A percentile compares a stretch with the other conserved stretches of the same genome.
Evolutionary conservation across 2,113 vertebrate species (phyloP).

Genomic region (Colaptes auratus): DNA sequence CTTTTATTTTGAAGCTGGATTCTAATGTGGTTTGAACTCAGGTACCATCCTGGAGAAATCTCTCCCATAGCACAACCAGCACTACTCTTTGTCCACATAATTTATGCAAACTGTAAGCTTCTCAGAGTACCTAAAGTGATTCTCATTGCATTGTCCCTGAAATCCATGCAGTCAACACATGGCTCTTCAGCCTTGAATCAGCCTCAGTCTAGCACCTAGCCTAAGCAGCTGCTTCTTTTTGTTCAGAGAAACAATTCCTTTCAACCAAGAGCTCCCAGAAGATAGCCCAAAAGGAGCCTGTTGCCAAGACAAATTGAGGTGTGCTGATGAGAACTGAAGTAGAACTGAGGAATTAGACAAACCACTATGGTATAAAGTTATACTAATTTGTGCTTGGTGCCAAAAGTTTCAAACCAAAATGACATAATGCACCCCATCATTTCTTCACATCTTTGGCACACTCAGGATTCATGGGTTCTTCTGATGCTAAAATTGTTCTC

Average conservation of each 20-base stretch:
- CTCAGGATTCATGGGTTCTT: background rate
- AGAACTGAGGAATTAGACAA: background rate
- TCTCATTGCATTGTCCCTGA: background rate
- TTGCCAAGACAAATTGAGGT: background rate
- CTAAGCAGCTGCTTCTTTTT: background rate
- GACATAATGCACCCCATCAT: background rate
- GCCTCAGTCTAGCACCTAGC: fast-evolving
- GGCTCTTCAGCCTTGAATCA: background rate
- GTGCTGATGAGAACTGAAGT: background rate
- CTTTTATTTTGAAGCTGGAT: background rate
- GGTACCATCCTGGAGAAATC: background rate
- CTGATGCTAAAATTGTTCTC: background rate
- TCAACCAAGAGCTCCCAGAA: background rate
- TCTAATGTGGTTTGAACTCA: background rate
- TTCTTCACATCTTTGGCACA: background rate
- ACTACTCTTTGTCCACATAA: background rate
- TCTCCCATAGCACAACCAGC: background rate
- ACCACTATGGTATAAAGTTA: background rate
- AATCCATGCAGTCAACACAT: background rate
- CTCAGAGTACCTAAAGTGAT: background rate
- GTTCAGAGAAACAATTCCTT: background rate
- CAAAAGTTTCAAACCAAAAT: background rate
- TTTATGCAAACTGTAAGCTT: background rate
- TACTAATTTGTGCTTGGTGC: fast-evolving
- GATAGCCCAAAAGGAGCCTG: background rate